Evolutionary conservation across 2,797 vertebrate species (phyloP).

Genomic region (Rhincodon typus): DNA sequence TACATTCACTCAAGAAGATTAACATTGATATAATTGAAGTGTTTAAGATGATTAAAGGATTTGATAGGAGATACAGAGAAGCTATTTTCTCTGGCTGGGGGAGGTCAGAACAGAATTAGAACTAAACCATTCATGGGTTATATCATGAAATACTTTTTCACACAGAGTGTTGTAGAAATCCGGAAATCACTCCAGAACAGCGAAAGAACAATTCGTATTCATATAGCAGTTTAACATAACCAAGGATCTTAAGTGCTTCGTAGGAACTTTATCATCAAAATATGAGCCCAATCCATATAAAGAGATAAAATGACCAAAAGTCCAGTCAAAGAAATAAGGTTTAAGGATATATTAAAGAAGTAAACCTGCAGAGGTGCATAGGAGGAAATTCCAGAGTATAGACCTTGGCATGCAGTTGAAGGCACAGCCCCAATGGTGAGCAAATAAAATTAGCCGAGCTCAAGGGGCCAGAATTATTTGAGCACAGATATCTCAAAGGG

Average conservation of each 20-base stretch:
- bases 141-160: not conserved
- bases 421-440: not conserved
- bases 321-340: not conserved
- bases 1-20: not conserved
- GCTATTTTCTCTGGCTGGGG: not conserved
- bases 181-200: not conserved
- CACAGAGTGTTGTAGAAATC: not conserved
- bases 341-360: not conserved
- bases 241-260: not conserved
- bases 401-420: not conserved
- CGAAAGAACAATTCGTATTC: not conserved
- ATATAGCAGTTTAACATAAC: not conserved
- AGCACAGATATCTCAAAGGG: not conserved
- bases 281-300: not conserved
- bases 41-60: slow-evolving; percentile 21
- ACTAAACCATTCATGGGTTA: not conserved
- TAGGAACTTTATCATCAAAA: not conserved
- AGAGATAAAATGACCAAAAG: not conserved
- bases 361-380: not conserved
- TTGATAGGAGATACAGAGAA: not conserved
- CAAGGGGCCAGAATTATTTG: not conserved
- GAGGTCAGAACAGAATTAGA: not conserved
- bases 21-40: slow-evolving; percentile 2
- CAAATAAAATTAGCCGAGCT: not conserved
- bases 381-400: not conserved